phyloP scores from a whole-genome alignment of 2,113 vertebrate genomes.

The Plecotus auritus region DNA sequence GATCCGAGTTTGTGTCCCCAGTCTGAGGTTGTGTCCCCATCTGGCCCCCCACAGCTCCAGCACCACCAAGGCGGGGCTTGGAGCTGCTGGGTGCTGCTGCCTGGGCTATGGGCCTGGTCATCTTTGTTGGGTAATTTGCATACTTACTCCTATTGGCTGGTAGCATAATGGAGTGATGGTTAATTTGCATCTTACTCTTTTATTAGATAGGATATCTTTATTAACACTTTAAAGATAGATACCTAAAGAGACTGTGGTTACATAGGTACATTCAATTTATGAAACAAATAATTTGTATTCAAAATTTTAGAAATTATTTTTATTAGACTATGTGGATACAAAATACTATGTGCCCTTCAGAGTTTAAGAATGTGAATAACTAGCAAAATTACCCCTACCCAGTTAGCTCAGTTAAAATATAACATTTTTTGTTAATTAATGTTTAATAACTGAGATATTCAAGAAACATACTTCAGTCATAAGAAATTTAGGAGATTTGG shows the following conservation, averaged over 20 bases:
- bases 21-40: too few species aligned
- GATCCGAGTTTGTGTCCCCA: too few species aligned
- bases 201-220: too few species aligned
- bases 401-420: neutral
- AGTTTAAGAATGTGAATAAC: neutral
- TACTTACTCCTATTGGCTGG: too few species aligned
- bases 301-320: constrained; percentile 4
- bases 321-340: neutral
- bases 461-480: neutral
- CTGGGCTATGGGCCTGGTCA: too few species aligned
- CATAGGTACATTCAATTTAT: neutral
- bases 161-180: too few species aligned
- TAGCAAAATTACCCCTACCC: neutral
- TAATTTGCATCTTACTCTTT: too few species aligned
- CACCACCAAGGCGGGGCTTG: too few species aligned
- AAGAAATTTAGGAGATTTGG: neutral
- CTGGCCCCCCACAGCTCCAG: too few species aligned
- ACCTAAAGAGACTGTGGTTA: neutral
- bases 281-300: neutral
- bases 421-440: neutral
- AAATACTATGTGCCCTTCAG: neutral
- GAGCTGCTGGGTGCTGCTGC: too few species aligned
- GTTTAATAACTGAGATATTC: neutral
- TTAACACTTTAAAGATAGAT: neutral
- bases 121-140: too few species aligned